Conservation (phyloP, 2,113 vertebrate species). For the Crypturellus undulatus region DNA sequence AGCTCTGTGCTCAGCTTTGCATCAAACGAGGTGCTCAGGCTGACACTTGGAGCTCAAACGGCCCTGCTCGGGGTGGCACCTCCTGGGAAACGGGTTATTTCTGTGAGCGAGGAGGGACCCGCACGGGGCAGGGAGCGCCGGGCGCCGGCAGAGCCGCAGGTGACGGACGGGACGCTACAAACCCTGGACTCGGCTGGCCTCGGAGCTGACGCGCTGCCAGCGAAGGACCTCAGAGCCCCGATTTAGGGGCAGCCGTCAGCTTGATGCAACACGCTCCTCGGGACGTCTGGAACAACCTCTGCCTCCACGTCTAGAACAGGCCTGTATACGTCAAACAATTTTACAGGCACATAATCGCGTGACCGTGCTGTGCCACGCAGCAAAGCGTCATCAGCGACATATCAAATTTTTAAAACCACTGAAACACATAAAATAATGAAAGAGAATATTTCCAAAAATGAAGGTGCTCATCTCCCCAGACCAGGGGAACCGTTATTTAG, state of each 20-base stretch:
- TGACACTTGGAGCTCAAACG: not conserved
- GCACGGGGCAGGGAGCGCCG: no score
- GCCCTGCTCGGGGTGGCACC: no score
- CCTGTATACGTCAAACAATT: not conserved
- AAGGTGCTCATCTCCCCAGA: not conserved
- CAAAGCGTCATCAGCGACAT: accelerated
- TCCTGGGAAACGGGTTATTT: no score
- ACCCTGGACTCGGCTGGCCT: no score
- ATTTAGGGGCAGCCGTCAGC: not conserved
- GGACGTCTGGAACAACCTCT: constrained; percentile 6
- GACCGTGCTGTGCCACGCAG: not conserved
- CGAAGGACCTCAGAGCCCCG: not conserved
- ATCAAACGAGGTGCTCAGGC: not conserved
- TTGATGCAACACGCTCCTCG: not conserved
- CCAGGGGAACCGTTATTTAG: not conserved
- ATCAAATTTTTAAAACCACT: not conserved
- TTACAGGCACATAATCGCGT: accelerated
- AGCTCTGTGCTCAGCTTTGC: not conserved
- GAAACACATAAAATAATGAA: not conserved
- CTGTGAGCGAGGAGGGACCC: no score
- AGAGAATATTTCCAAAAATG: not conserved
- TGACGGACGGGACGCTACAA: no score
- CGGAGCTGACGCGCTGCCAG: not conserved
- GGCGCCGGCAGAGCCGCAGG: no score
- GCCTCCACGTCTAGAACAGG: not conserved